A percentile compares a stretch with the other conserved stretches of the same genome.
These are phyloP conservation scores for Drosophila villosipedis DNA, from an alignment of 2,888 invertebrate species.

Conservation along the genomic window DNA sequence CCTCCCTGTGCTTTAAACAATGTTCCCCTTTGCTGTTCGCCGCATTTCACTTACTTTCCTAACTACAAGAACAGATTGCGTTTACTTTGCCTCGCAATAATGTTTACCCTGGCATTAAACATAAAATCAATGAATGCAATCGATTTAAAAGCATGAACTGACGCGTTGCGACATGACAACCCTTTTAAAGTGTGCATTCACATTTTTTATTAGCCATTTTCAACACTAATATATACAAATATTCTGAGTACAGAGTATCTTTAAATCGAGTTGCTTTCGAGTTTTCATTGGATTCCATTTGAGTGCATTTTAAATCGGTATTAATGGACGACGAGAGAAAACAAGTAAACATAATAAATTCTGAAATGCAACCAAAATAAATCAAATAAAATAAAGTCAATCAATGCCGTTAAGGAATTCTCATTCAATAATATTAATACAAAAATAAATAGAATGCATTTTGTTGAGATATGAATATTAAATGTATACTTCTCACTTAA, in stretches of 20 bases:
- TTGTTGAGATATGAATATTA: background rate
- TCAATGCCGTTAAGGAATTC: constrained; percentile 31
- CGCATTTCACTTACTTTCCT: constrained; percentile 9
- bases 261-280: background rate
- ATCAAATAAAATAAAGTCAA: constrained; percentile 17
- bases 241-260: background rate
- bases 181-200: background rate
- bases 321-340: constrained; percentile 46
- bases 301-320: constrained; percentile 61
- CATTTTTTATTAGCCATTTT: background rate
- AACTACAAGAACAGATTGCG: constrained; percentile 58
- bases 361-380: constrained; percentile 40
- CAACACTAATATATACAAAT: background rate
- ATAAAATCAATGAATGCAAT: constrained; percentile 59
- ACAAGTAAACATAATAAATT: constrained; percentile 49
- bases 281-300: constrained; percentile 22
- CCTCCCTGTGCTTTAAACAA: constrained; percentile 54
- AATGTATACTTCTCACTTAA: no score
- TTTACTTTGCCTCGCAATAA: constrained; percentile 38
- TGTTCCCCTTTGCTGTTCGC: constrained; percentile 9
- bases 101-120: constrained; percentile 47
- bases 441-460: background rate
- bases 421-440: constrained; percentile 17
- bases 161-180: background rate
- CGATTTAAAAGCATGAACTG: constrained; percentile 54